These are phyloP conservation scores for Hymenochirus boettgeri DNA, from an alignment of 2,113 vertebrate genomes.

Conservation along the genomic window DNA sequence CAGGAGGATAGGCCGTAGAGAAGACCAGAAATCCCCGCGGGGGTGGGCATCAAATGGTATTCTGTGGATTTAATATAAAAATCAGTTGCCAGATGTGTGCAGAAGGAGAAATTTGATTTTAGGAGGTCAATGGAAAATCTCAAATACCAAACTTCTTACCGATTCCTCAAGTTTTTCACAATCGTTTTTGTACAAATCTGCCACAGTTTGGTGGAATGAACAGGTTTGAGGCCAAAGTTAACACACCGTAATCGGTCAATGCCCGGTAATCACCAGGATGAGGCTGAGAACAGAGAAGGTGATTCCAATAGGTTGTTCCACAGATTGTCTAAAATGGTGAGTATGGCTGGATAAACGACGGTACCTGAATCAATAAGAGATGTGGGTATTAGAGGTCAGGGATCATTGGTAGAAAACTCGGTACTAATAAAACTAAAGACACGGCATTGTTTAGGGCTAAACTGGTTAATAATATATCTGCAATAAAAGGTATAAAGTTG, in stretches of 20 bases:
- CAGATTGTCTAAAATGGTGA: not conserved
- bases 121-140: not conserved
- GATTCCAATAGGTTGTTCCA: not conserved
- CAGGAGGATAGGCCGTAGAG: not conserved
- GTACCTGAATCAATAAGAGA: not conserved
- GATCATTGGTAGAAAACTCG: not conserved
- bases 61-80: not conserved
- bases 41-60: constrained; percentile 15
- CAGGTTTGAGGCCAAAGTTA: constrained; percentile 4
- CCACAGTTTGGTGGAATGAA: constrained; percentile 14
- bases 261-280: not conserved
- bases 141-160: constrained; percentile 3
- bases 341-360: not conserved
- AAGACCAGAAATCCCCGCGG: constrained; percentile 12
- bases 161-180: not conserved
- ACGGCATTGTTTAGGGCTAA: too few species aligned
- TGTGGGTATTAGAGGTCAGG: not conserved
- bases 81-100: not conserved
- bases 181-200: constrained; percentile 8
- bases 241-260: constrained; percentile 25
- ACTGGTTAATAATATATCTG: too few species aligned
- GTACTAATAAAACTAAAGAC: too few species aligned
- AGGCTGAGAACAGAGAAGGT: not conserved
- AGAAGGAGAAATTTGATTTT: too few species aligned
- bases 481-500: too few species aligned